phyloP scores from a whole-genome alignment of 2,888 invertebrate genomes.

The Tachina grossa region DNA sequence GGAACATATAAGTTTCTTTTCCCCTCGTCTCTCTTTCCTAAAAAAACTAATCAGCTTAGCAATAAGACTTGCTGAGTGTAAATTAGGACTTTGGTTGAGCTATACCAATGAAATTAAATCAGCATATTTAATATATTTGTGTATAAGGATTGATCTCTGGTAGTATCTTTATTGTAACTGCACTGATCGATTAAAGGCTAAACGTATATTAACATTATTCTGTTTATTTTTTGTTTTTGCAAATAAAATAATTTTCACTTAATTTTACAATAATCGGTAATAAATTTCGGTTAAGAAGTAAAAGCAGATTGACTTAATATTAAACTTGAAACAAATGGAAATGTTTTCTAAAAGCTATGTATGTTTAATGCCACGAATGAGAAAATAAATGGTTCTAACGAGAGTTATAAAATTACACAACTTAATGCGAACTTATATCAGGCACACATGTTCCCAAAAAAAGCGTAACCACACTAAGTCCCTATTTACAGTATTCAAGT shows the following conservation, averaged over 20 bases:
- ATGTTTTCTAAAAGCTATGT: conserved; percentile 20
- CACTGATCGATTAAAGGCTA: conserved; percentile 68
- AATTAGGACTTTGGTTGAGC: too few species aligned
- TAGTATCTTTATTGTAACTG: conserved; percentile 72
- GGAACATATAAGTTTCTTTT: too few species aligned
- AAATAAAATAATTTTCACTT: conserved; percentile 44
- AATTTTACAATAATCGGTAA: conserved; percentile 12
- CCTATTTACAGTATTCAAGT: too few species aligned
- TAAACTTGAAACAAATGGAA: conserved; percentile 54
- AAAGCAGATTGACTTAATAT: conserved; percentile 13
- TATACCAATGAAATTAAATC: background rate
- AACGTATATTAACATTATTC: conserved; percentile 38
- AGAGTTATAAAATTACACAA: too few species aligned
- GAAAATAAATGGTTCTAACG: background rate
- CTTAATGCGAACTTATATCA: too few species aligned
- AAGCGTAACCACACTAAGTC: too few species aligned
- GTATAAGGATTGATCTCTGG: conserved; percentile 42
- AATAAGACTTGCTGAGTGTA: too few species aligned
- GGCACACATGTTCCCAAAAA: too few species aligned
- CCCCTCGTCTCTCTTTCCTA: too few species aligned
- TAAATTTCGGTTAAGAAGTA: background rate
- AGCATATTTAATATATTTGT: background rate
- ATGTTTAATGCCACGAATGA: background rate
- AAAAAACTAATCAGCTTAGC: too few species aligned
- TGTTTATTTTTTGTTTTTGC: conserved; percentile 27